Base-by-base conservation (phyloP, 1,140 invertebrate species). In the Papilio dardanus region DNA sequence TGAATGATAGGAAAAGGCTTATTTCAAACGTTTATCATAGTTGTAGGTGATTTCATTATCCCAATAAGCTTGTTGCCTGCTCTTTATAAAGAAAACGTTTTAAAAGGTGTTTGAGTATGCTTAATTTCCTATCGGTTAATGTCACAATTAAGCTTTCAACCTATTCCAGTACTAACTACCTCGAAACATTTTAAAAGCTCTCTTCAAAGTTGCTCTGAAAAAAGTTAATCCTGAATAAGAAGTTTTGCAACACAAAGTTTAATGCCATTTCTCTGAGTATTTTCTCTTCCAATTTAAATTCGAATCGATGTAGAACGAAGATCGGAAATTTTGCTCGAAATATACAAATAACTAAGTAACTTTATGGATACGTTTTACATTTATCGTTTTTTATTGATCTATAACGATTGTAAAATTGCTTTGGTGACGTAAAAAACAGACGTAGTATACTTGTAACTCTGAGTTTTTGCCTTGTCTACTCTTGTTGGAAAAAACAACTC, bases 191-290 rank as follows among this genome's bases (percentile, higher is more conserved):
- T 67, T 67, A 35, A 67, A 69, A 69, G 67, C 21, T 37, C 35
- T 8, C 3, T 37, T 12, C n/a, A 69, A 69, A 69, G 67, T 69
- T 69, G 35, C 33, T 69, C 33, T 28, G 35, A 69, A 69, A 33
- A 37, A 68, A 69, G 19, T 69, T 69, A 69, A 40, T 35, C 66
- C 33, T 37, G 66, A 37, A 68, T 69, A 69, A 37, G 24, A 62
- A 69, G 16, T 69, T 69, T 69, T 40, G 67, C 33, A 68, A 68
- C 31, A 37, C 66, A 31, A 24, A 69, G 35, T 69, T 69, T 69
- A 69, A 69, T 37, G 8, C 67, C 67, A 40, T 69, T 40, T 37
- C 16, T 69, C 19, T 40, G 19, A 68, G 4, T 24, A 69, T 69
- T 69, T 69, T 42, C 66, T 37, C 35, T 66, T 33, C n/a, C 65